Evolutionary conservation across 2,888 invertebrate species (phyloP), one percentile per base, ranked within the genome.

Genomic region (Glaucopsyche alexis): DNA sequence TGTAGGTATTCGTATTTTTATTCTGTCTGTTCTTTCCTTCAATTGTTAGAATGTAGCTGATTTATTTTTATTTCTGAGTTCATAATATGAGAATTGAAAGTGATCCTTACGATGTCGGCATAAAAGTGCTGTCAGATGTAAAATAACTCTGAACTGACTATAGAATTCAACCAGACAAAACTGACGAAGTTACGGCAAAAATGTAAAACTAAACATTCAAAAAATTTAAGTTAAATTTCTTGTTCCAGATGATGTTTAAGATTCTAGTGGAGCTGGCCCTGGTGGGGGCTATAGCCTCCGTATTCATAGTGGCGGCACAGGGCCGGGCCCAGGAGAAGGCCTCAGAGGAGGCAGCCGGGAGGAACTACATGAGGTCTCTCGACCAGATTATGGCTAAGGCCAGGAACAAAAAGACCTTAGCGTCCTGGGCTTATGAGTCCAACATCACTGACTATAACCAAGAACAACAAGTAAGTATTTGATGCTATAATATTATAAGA

Each of bases 361-460:
- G 93, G 29, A 93, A 94, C 73, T 95, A 95, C 78, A 91, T 96
- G 82, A 84, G 93, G 73, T 89, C 93, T 13, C 81, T 96, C 6
- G 95, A 96, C 78, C 93, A 92, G n/a, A 87, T 94, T 72, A 88
- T 93, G 29, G 93, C 94, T 0, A 89, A 90, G 72, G 91, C 94
- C 72, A 93, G 85, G 73, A 95, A 96, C 79, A 90, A 91, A 74
- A 90, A 88, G 70, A 84, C 91, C 0, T 80, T 95, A n/a, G 96
- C 96, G 0, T 88, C 94, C 14, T 97, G 97, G 97, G 93, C 94
- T 11, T 97, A 96, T 81, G 94, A 94, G 47, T 95, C 96, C 0
- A 96, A 97, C 83, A 93, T 97, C 14, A 97, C 96, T 0, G 94
- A 95, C 38, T 91, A 93, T 73, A 97, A 95, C 85, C 93, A 96